Percentiles rank a stretch among this genome's conserved stretches.
These are phyloP conservation scores for Sebastes reedi DNA, from an alignment of 2,797 vertebrate genomes.

Conservation along the genomic window DNA sequence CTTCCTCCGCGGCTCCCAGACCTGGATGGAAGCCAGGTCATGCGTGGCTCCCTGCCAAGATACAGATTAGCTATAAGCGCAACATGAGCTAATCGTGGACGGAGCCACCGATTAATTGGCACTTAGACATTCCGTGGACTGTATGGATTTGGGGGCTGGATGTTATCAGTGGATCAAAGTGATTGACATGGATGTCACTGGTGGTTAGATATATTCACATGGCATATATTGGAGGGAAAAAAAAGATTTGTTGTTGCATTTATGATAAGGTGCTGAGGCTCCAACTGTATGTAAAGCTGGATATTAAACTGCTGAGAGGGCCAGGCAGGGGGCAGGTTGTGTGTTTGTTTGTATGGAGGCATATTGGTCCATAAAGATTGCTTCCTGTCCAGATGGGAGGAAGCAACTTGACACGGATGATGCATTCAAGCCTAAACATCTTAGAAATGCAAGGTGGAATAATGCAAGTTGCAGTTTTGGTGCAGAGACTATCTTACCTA, in stretches of 20 bases:
- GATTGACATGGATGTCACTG: slow-evolving; percentile 25
- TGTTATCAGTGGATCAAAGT: slow-evolving; percentile 48
- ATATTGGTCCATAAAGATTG: background rate
- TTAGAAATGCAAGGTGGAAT: background rate
- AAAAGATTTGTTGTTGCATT: background rate
- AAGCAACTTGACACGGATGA: background rate
- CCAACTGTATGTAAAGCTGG: background rate
- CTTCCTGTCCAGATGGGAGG: background rate
- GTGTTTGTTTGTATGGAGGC: background rate
- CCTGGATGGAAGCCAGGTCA: slow-evolving; percentile 76
- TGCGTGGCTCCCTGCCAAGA: slow-evolving; percentile 74
- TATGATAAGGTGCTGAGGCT: background rate
- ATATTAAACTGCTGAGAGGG: background rate
- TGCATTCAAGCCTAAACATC: background rate
- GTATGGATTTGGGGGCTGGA: slow-evolving; percentile 46
- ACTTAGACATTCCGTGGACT: slow-evolving; percentile 67
- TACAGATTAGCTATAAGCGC: slow-evolving; percentile 79
- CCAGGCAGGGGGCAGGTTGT: background rate
- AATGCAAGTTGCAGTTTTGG: background rate
- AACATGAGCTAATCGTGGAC: slow-evolving; percentile 79
- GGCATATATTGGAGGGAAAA: background rate
- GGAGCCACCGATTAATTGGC: slow-evolving; percentile 77
- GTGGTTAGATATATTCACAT: slow-evolving; percentile 1
- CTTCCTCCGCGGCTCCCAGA: slow-evolving; percentile 58
- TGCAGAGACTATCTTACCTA: background rate